Evolutionary conservation across 2,888 invertebrate genomes (phyloP), one percentile per base, ranked within the genome.

Genomic region (Lobophora halterata): DNA sequence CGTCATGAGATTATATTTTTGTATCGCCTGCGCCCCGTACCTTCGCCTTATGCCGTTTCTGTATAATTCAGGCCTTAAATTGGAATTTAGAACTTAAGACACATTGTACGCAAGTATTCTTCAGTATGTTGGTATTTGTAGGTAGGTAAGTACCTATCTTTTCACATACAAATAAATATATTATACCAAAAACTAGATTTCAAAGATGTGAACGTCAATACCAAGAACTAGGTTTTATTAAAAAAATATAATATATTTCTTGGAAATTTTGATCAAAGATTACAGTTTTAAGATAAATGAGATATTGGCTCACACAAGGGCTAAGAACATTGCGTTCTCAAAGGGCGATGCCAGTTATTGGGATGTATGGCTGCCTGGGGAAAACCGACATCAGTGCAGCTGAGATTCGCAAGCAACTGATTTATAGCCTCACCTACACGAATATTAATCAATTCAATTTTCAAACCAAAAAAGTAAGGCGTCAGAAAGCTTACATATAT

Each of bases 351-450:
- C 61, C 58, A 59, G 70, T 68, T 78, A 80, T 76, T 67, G 72
- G 79, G 70, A 86, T 85, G 73, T 85, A 87, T 82, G 75, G 74
- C 72, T 71, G 79, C 66, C 82, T 61, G 52, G 86, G 86, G 86
- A 86, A 62, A 52, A 51, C 53, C 55, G 51, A 37, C 49, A 34
- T 49, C 51, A 49, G 47, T 58, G 55, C 76, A 75, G 79, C 82
- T 76, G 79, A 81, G 82, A 78, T 83, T 85, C 61, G 55, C 61
- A 64, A 71, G 77, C 69, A 71, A 62, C 65, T 75, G 81, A 85
- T 86, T 86, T 86, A 85, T 81, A 65, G 65, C 68, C 30, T 61
- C 50, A 59, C 65, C 65, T 69, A 64, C 61, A 71, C 64, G 71
- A 78, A 76, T 79, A 79, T 72, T 77, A 74, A 78, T 74, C 71